A percentile compares a stretch with the other conserved stretches of the same genome.
Evolutionary conservation across 2,888 invertebrate species (phyloP).

Genomic region (Leptinotarsa haldemani): DNA sequence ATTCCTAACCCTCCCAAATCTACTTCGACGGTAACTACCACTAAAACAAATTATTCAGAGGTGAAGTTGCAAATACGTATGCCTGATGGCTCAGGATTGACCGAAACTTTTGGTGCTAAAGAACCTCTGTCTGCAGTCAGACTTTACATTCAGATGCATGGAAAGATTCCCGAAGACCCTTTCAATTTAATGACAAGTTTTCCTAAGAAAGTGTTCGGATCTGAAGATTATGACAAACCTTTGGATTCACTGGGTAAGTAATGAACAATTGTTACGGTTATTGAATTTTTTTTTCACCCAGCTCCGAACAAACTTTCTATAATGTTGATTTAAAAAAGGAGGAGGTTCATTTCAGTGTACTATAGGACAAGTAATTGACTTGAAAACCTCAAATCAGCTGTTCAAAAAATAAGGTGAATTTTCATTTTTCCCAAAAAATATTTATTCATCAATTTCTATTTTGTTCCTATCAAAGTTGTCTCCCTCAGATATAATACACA

Average conservation of each 20-base stretch:
- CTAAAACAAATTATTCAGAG: conserved; percentile 71
- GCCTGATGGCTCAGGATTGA: conserved; percentile 78
- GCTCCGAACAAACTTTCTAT: neutral
- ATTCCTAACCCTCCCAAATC: conserved; percentile 60
- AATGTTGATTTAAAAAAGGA: neutral
- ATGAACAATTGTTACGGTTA: neutral
- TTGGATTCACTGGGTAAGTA: conserved; percentile 81
- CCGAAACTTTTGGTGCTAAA: conserved; percentile 84
- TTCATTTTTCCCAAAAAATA: too few species aligned
- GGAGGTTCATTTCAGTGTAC: too few species aligned
- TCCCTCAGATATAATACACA: too few species aligned
- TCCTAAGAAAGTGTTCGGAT: conserved; percentile 87
- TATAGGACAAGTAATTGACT: too few species aligned
- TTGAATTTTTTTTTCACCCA: too few species aligned
- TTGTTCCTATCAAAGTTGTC: too few species aligned
- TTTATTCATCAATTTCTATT: too few species aligned
- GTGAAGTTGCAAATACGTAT: conserved; percentile 82
- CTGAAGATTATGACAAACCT: conserved; percentile 90
- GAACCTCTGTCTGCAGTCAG: conserved; percentile 93
- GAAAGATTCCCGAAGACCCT: conserved; percentile 73
- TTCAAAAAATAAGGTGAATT: too few species aligned
- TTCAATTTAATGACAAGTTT: conserved; percentile 93
- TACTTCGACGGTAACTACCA: conserved; percentile 21
- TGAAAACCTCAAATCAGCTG: too few species aligned
- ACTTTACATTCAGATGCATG: conserved; percentile 87